Base-by-base conservation (phyloP, 2,888 invertebrate genomes). In the Aromia moschata region DNA sequence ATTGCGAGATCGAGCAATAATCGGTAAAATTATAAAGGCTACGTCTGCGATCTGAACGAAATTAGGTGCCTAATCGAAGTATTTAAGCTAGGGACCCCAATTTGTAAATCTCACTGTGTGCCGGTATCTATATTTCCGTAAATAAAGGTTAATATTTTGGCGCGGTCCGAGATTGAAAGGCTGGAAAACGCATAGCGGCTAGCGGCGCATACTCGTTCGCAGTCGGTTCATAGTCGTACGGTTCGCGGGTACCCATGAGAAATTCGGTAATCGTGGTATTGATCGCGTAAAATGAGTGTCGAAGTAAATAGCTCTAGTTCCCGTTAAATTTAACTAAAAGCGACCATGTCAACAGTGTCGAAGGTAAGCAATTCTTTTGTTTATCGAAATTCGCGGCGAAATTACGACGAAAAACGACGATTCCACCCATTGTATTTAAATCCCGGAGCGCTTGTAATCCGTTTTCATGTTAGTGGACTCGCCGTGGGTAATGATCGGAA, bases 281-380 rank as follows among this genome's bases (percentile, higher is more conserved):
- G 60, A 60, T 60, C 60, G 60, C 37, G 51, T 52, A 38, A 60
- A 60, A 60, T 60, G 60, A 43, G 53, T 58, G 37, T 54, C 53
- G 54, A 51, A 25, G 46, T 52, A 41, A 15, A 41, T 52, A 41
- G 51, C 41, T 31, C 31, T 31, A 52, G 40, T 52, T 52, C 49
- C 30, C 31, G 37, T 25, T 41, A 41, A 52, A 52, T 52, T 31
- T 12, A 14, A 40, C 25, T 14, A 45, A 52, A 53, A 46, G 9
- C 10, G 14, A 38, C 12, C 30, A 45, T 45, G 45, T 38, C 40
- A 51, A 43, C 15, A 17, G 33, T 54, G 37, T 37, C 56, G 25
- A 57, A 57, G 51, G 56, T 57, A 30, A 57, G 51, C 47, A 3
- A 57, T 37, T 25, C 51, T 36, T 9, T 51, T 37, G n/a, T 30